A percentile compares a stretch with the other conserved stretches of the same genome.
These are phyloP conservation scores for Sylvilagus bachmani DNA, from an alignment of 2,113 vertebrate genomes.

Conservation along the genomic window DNA sequence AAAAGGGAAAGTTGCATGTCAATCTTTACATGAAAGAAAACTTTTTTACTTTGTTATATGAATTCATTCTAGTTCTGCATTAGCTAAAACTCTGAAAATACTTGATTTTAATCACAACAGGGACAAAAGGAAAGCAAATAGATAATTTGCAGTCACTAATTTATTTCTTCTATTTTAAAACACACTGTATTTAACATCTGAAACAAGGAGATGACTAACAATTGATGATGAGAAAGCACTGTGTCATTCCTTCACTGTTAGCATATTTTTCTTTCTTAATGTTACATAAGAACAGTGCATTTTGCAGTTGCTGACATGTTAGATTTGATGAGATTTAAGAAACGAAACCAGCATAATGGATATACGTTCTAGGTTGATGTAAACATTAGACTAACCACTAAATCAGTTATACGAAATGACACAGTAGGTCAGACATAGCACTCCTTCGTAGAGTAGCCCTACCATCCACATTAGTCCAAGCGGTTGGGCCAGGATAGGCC, in stretches of 20 bases:
- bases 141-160: background rate
- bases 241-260: background rate
- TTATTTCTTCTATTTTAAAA: conserved; percentile 39
- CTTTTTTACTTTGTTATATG: background rate
- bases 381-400: background rate
- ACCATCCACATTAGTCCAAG: background rate
- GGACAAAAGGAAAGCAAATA: conserved; percentile 7
- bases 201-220: conserved; percentile 16
- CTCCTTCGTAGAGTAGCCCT: background rate
- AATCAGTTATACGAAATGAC: background rate
- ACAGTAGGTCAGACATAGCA: background rate
- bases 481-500: background rate
- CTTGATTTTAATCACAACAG: conserved; percentile 22
- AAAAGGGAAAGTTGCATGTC: background rate
- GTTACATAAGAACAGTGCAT: background rate
- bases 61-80: background rate
- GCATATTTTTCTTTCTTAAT: background rate
- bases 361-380: background rate
- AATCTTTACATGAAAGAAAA: conserved; percentile 12
- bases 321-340: conserved; percentile 27
- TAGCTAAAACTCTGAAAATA: background rate
- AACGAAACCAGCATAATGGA: background rate
- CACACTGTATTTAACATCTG: background rate
- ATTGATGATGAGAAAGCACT: background rate
- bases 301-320: background rate